Evolutionary conservation across 1,140 invertebrate genomes (phyloP), one percentile per base, ranked within the genome.

Genomic region (Drosophila fuyamai): DNA sequence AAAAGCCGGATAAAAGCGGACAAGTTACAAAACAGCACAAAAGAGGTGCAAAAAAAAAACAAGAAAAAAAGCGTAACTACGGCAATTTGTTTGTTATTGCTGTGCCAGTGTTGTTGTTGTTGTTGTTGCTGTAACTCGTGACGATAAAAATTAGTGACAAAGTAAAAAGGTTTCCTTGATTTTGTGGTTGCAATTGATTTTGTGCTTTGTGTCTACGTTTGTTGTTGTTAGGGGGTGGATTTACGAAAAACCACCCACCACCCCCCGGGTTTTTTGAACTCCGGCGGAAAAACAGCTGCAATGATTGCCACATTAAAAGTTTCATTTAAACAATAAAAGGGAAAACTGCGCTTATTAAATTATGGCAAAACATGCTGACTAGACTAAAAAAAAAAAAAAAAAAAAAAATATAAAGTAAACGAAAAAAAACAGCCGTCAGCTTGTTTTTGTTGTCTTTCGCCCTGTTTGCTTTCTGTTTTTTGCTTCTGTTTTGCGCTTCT

Each of bases 161-260:
- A 40, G 10, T 51, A 47, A 43, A 44, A 32, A 32, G 18, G 14
- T 12, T 43, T 38, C 16, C 13, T 7, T 40, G 1, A 10, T 10
- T 56, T 23, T 48, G 16, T 50, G 18, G 55, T 9, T 81, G 47
- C 51, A 79, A 85, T 85, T 86, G 79, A 86, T 86, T 86, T 83
- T 76, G 50, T 67, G 38, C 51, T n/a, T 29, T 56, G 63, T 73
- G 43, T 53, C 29, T 32, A 8, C 44, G 47, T 36, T 68, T 53
- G 72, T 67, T 73, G 51, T 62, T 82, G 38, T 51, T 29, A 18
- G 46, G 29, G 67, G 70, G 43, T 65, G 53, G 72, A 48, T 75
- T 46, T 7, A 6, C 32, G 40, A 48, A 38, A 40, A 55, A 54
- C 35, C 56, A 46, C 10, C 23, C 13, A 23, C 10, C 40, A 27